Percentiles rank a stretch among this genome's conserved stretches.
Conservation (phyloP, 2,113 vertebrate genomes). For the Promerops cafer region DNA sequence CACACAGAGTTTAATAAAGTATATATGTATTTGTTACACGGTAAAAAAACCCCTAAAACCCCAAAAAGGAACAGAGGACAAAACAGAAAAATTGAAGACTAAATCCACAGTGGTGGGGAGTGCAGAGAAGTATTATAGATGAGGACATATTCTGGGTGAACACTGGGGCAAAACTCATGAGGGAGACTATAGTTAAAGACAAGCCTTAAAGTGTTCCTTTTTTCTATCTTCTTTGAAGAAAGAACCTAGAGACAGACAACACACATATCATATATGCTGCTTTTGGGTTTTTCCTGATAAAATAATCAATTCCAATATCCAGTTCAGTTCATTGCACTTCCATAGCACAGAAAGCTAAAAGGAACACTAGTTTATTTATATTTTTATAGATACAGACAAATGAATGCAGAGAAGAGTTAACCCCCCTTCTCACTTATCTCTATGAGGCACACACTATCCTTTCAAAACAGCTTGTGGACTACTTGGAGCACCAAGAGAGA, state of each 20-base stretch:
- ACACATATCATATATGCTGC: background rate
- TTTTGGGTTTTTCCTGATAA: background rate
- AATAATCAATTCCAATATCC: background rate
- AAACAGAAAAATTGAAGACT: background rate
- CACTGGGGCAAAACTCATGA: background rate
- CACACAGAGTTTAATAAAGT: background rate
- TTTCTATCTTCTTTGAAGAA: background rate
- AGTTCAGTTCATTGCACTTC: background rate
- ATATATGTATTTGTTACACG: background rate
- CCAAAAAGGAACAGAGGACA: background rate
- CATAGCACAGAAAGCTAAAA: background rate
- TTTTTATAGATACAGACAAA: background rate
- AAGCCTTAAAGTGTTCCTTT: background rate
- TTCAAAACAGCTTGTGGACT: background rate
- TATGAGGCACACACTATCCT: background rate
- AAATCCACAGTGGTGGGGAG: background rate
- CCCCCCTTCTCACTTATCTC: background rate
- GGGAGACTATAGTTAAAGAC: background rate
- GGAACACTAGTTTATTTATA: background rate
- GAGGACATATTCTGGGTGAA: background rate
- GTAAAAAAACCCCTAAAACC: background rate
- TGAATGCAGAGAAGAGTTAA: background rate
- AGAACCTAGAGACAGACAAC: background rate
- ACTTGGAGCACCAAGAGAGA: background rate
- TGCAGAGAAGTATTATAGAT: background rate